Percentiles rank a stretch among this genome's conserved stretches.
These are phyloP conservation scores for Eumerus sabulonum DNA, from an alignment of 2,888 invertebrate species.

Conservation along the genomic window DNA sequence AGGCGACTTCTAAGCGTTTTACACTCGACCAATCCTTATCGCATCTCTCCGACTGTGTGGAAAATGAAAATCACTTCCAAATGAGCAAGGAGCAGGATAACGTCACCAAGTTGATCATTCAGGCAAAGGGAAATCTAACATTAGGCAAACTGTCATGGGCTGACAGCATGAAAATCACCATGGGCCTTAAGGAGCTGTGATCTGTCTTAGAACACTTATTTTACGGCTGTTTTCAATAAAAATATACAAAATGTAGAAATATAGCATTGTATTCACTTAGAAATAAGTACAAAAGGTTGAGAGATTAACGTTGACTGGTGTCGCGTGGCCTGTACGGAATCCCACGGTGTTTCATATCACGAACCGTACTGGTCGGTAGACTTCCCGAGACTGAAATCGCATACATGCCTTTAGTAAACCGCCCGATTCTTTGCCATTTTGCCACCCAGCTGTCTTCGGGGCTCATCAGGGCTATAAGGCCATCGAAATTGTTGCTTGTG, in stretches of 20 bases:
- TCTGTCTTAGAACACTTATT: conserved; percentile 32
- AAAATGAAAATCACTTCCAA: conserved; percentile 71
- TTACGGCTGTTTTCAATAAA: too few species aligned
- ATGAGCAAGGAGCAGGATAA: conserved; percentile 71
- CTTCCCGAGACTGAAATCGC: conserved; percentile 97
- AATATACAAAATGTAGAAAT: too few species aligned
- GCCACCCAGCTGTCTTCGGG: conserved; percentile 99
- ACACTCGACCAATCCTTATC: conserved; percentile 72
- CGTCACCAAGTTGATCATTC: conserved; percentile 71
- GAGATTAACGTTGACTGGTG: conserved; percentile 90
- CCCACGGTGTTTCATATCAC: conserved; percentile 96
- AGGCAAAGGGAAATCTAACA: conserved; percentile 72
- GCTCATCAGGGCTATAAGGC: conserved; percentile 97
- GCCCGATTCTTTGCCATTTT: conserved; percentile 98
- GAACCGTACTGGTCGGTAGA: conserved; percentile 90
- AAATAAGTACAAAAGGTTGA: too few species aligned
- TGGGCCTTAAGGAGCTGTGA: conserved; percentile 57
- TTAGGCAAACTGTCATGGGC: conserved; percentile 78
- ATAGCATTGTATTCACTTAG: too few species aligned
- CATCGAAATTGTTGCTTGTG: conserved; percentile 98
- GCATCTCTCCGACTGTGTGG: conserved; percentile 73
- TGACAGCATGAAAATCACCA: conserved; percentile 72
- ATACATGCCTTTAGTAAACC: conserved; percentile 95
- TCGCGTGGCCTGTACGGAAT: conserved; percentile 93
- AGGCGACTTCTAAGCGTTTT: conserved; percentile 72